Conservation (phyloP, 1,140 invertebrate genomes). For the Argopecten irradians region DNA sequence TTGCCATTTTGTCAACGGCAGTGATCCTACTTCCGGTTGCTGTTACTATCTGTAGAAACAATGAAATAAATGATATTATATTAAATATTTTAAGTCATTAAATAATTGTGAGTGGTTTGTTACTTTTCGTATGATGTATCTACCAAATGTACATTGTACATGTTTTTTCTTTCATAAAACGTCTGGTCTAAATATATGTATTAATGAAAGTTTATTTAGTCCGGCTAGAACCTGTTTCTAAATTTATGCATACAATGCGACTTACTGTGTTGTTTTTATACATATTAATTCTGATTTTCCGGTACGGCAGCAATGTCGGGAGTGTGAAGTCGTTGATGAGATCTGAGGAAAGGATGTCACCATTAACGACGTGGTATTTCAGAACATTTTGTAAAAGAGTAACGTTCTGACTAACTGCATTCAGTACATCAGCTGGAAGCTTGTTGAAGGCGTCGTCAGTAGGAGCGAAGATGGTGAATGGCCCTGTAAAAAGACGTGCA, state of each 20-base stretch:
- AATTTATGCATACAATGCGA: too few species aligned
- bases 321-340: background rate
- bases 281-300: background rate
- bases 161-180: too few species aligned
- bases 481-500: background rate
- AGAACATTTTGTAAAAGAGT: background rate
- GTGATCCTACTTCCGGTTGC: constrained; percentile 39
- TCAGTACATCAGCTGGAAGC: background rate
- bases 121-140: too few species aligned
- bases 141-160: too few species aligned
- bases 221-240: too few species aligned
- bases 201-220: too few species aligned
- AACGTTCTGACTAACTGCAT: background rate
- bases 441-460: background rate
- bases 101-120: too few species aligned
- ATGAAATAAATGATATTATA: background rate
- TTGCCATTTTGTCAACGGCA: constrained; percentile 28
- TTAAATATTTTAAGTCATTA: background rate
- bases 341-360: background rate
- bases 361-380: background rate
- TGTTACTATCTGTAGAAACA: constrained; percentile 34
- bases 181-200: too few species aligned
- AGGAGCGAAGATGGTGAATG: background rate
- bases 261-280: background rate
- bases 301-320: background rate